Percentiles rank a stretch among this genome's conserved stretches.
Conservation (phyloP, 2,888 invertebrate species). For the Drosophila histrio region DNA sequence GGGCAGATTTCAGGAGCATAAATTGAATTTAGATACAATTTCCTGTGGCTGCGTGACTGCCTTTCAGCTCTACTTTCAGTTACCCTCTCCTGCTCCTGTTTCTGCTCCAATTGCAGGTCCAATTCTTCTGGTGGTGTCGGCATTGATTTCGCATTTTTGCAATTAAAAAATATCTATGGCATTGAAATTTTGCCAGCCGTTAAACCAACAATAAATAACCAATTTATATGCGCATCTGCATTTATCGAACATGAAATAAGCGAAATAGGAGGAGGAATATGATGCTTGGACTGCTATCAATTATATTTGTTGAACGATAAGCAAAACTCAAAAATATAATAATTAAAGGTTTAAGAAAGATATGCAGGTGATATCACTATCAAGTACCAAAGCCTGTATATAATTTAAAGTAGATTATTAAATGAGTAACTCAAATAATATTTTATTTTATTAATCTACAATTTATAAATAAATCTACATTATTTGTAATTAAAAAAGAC, state of each 20-base stretch:
- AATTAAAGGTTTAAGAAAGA: neutral
- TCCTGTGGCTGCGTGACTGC: slow-evolving; percentile 76
- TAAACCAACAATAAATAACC: slow-evolving; percentile 69
- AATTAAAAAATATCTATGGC: slow-evolving; percentile 31
- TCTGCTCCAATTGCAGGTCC: neutral
- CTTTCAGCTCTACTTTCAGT: slow-evolving; percentile 11
- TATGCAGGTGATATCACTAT: neutral
- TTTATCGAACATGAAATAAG: slow-evolving; percentile 51
- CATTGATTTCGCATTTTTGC: slow-evolving; percentile 35
- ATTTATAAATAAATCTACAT: too few species aligned
- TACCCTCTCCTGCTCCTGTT: neutral
- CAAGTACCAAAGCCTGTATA: too few species aligned
- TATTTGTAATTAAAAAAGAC: too few species aligned
- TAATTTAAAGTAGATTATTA: too few species aligned
- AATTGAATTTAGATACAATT: slow-evolving; percentile 80
- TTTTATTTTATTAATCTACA: too few species aligned
- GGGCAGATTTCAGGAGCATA: slow-evolving; percentile 58
- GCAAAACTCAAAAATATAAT: slow-evolving; percentile 1
- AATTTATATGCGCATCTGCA: slow-evolving; percentile 74
- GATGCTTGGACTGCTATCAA: slow-evolving; percentile 43
- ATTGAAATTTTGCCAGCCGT: slow-evolving; percentile 44
- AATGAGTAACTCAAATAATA: too few species aligned
- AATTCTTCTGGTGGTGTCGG: neutral
- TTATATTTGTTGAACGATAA: slow-evolving; percentile 31
- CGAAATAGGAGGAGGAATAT: neutral